These are phyloP conservation scores for Eptatretus atami DNA, from an alignment of 2,797 vertebrate species.

Conservation along the genomic window DNA sequence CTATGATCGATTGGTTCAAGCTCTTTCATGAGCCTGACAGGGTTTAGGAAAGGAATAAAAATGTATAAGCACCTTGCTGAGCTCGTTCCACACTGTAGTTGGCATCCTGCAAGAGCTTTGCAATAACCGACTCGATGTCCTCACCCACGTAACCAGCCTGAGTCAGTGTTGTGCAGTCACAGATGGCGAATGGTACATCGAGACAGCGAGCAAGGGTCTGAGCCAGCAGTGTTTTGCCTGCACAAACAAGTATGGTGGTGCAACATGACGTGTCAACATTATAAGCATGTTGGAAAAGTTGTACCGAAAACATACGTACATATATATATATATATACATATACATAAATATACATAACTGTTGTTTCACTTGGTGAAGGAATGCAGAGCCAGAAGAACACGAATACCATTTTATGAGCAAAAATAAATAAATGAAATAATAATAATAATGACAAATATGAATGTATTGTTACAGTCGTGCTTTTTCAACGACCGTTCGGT, in stretches of 20 bases:
- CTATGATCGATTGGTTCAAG: background rate
- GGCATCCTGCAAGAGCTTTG: slow-evolving; percentile 78
- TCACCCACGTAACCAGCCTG: slow-evolving; percentile 91
- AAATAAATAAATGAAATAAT: no score
- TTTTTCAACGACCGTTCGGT: no score
- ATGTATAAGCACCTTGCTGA: slow-evolving; percentile 42
- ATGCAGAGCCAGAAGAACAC: no score
- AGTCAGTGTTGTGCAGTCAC: slow-evolving; percentile 87
- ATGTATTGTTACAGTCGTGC: no score
- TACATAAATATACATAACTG: no score
- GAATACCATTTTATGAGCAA: no score
- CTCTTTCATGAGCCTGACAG: background rate
- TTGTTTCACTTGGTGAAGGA: no score
- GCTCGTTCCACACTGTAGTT: slow-evolving; percentile 90
- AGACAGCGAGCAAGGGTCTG: slow-evolving; percentile 81
- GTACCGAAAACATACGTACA: no score
- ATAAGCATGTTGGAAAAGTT: no score
- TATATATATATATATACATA: no score
- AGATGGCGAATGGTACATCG: slow-evolving; percentile 87
- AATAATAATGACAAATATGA: no score
- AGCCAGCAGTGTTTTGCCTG: slow-evolving; percentile 83
- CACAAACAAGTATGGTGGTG: slow-evolving; percentile 6
- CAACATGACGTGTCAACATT: background rate
- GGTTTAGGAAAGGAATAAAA: background rate
- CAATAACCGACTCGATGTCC: slow-evolving; percentile 85